Conservation (phyloP, 1,140 invertebrate species). For the Monochamus saltuarius region DNA sequence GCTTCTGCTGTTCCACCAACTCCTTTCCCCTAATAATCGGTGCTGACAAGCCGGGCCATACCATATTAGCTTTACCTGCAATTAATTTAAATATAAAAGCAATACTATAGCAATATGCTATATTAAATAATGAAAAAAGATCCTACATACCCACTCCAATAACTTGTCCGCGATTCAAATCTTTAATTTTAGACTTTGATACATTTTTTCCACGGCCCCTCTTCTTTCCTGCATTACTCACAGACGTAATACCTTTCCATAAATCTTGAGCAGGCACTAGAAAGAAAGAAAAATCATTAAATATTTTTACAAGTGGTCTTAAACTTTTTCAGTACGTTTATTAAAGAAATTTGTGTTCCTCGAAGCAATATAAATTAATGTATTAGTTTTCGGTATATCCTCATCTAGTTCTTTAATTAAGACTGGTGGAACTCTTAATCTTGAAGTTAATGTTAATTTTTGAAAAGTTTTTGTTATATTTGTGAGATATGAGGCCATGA, state of each 20-base stretch:
- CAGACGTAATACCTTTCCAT: conserved; percentile 92
- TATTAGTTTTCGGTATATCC: conserved; percentile 18
- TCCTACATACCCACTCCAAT: conserved; percentile 74
- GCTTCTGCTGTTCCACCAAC: conserved; percentile 66
- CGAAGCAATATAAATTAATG: conserved; percentile 32
- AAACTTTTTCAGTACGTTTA: conserved; percentile 53
- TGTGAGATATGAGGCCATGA: conserved; percentile 40
- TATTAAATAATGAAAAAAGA: no score
- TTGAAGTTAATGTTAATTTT: conserved; percentile 43
- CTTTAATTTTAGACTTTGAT: conserved; percentile 69
- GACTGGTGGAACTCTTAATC: conserved; percentile 26
- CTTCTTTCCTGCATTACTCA: conserved; percentile 94
- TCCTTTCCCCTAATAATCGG: conserved; percentile 79
- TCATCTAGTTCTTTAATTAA: conserved; percentile 20
- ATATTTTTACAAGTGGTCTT: no score
- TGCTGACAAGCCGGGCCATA: conserved; percentile 90
- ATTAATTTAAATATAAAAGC: conserved; percentile 17
- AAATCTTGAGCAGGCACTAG: conserved; percentile 76
- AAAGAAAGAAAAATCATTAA: conserved; percentile 27
- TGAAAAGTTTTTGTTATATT: conserved; percentile 47
- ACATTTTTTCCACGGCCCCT: conserved; percentile 87
- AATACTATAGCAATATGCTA: no score
- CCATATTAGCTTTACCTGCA: conserved; percentile 72
- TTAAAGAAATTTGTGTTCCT: conserved; percentile 56
- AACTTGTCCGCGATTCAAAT: conserved; percentile 88